These are phyloP conservation scores for Acromyrmex echinatior DNA, from an alignment of 1,140 invertebrate species.

Conservation along the genomic window DNA sequence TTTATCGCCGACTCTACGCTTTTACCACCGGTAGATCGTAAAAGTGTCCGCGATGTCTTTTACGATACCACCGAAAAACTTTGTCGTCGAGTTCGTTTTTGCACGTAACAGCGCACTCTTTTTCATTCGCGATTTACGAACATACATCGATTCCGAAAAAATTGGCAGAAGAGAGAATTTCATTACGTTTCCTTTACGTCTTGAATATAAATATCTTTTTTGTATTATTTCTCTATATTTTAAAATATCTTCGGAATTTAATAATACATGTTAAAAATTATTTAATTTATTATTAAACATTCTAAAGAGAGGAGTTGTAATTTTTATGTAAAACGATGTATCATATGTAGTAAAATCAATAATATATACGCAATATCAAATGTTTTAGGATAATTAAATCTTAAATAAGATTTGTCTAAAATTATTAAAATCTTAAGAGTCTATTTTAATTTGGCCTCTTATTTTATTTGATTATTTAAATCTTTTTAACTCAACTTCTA, in stretches of 20 bases:
- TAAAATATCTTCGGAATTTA: not conserved
- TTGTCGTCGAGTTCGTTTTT: slow-evolving; percentile 44
- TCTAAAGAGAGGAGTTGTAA: not conserved
- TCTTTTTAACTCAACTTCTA: not conserved
- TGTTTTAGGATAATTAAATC: not conserved
- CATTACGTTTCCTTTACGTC: not conserved
- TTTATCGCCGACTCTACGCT: slow-evolving; percentile 20
- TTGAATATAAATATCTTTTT: not conserved
- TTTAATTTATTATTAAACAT: slow-evolving; percentile 14
- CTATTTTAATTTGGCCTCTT: not conserved
- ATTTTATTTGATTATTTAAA: too few relatives aligned
- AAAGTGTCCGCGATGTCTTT: slow-evolving; percentile 38
- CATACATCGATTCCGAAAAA: not conserved
- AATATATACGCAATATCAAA: not conserved
- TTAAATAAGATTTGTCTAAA: not conserved
- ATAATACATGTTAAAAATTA: not conserved
- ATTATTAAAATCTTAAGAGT: not conserved
- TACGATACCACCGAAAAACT: slow-evolving; percentile 50
- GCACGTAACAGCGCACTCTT: slow-evolving; percentile 24
- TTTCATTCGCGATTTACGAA: slow-evolving; percentile 41
- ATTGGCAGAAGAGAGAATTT: not conserved
- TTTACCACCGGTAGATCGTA: slow-evolving; percentile 19
- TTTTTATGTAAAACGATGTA: not conserved
- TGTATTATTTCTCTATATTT: not conserved
- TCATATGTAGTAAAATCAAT: not conserved